Conservation (phyloP, 2,888 invertebrate species). For the Hofmannophila pseudospretella region DNA sequence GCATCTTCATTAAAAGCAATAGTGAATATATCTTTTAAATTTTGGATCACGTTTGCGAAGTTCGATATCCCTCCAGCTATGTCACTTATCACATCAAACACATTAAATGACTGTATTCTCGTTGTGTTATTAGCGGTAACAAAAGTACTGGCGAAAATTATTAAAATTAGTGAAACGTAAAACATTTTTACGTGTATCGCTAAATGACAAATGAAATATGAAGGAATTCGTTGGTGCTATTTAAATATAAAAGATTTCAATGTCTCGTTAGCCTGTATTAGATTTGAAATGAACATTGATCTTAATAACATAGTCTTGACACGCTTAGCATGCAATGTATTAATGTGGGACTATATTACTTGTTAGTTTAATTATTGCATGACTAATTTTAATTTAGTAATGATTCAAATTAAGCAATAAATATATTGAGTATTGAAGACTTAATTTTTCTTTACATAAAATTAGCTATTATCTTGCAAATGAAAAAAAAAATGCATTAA, state of each 20-base stretch:
- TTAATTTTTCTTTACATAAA: too few species aligned
- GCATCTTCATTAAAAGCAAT: slow-evolving; percentile 8
- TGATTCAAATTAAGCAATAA: too few species aligned
- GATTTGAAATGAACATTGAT: not conserved
- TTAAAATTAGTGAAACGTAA: not conserved
- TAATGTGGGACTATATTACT: too few species aligned
- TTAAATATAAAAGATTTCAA: slow-evolving; percentile 3
- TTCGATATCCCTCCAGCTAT: slow-evolving; percentile 11
- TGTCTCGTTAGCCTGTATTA: slow-evolving; percentile 6
- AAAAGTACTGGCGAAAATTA: not conserved
- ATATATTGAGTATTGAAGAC: too few species aligned
- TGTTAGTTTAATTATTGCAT: too few species aligned
- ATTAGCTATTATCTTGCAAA: too few species aligned
- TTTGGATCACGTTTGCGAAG: slow-evolving; percentile 11
- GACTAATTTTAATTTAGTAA: too few species aligned
- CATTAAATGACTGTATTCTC: not conserved
- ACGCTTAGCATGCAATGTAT: too few species aligned
- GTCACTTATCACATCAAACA: slow-evolving; percentile 7
- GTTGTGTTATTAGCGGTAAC: not conserved
- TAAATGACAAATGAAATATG: not conserved
- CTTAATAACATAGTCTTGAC: not conserved
- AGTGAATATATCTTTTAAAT: slow-evolving; percentile 15
- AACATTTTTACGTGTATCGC: not conserved
- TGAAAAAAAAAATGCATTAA: too few species aligned
- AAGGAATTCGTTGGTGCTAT: not conserved